Evolutionary conservation across 1,140 invertebrate species (phyloP).

Genomic region (Atta texana): DNA sequence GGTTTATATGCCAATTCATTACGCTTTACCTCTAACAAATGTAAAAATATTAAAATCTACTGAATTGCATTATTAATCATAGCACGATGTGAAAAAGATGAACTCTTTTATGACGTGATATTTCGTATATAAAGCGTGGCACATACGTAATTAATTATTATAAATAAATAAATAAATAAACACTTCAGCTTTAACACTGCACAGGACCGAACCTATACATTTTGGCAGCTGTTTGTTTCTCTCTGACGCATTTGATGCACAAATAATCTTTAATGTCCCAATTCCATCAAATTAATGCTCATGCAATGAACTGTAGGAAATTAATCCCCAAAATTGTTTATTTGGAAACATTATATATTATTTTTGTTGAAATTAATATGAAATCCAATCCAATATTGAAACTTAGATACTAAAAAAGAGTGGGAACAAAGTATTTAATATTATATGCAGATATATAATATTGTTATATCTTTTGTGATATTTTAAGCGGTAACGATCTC

Average conservation of each 20-base stretch:
- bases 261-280: slow-evolving; percentile 53
- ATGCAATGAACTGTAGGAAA: slow-evolving; percentile 26
- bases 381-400: slow-evolving; percentile 22
- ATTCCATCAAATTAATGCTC: slow-evolving; percentile 56
- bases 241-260: not conserved
- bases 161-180: slow-evolving; percentile 52
- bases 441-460: not conserved
- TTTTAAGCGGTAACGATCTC: not conserved
- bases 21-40: slow-evolving; percentile 6
- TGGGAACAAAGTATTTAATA: not conserved
- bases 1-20: not conserved
- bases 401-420: not conserved
- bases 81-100: not conserved
- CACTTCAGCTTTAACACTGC: slow-evolving; percentile 45
- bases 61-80: slow-evolving; percentile 5
- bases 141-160: slow-evolving; percentile 28
- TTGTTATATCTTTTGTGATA: not conserved
- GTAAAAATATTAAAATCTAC: slow-evolving; percentile 29
- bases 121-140: not conserved
- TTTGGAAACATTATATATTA: slow-evolving; percentile 20
- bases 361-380: slow-evolving; percentile 11
- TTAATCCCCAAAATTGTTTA: slow-evolving; percentile 54
- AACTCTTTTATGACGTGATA: not conserved
- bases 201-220: not conserved
- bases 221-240: slow-evolving; percentile 23